Base-by-base conservation (phyloP, 2,797 vertebrate species). In the Distichodus sexfasciatus region DNA sequence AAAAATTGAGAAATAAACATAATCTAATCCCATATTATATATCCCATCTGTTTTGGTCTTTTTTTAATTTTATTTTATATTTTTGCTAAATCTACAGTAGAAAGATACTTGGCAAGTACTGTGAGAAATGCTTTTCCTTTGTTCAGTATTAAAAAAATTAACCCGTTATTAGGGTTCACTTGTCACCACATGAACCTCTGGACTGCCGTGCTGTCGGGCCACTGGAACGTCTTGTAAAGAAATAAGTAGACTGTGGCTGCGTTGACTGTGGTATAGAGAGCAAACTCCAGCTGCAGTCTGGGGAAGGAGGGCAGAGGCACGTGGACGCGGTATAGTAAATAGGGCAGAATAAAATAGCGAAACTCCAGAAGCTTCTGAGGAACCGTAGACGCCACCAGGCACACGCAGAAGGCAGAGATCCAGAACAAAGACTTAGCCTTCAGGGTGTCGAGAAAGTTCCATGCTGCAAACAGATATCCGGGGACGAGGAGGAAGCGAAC, bases 111-210 rank as follows among this genome's bases (percentile, higher is more conserved):
- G 21, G 3, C 21, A 24, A 15, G 14, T 1, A 15, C 15, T 41
- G 1, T 6, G 26, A 38, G 12, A 23, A 69, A 60, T 50, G 14
- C 4, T 46, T 53, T 44, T 11, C 3, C 21, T 40, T 31, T 24
- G 23, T 44, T 7, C 1, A 23, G 5, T 63, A 41, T 11, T 12
- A 21, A 14, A 21, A 6, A 17, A 23, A 29, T 29, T 8, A 19
- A 48, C n/a, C 2, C 3, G 59, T 61, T 55, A 19, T 14, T n/a
- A 44, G 14, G 6, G 6, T 14, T 48, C 43, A 55, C 3, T 2
- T 15, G 14, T 79, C 74, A 99, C 97, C 97, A 99, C 96, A 99
- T 98, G 87, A 99, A 98, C 71, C 97, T 94, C 82, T 99, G 96
- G 3, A 89, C 71, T 66, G 92, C 92, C 0, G 89, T 69, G 77